Evolutionary conservation across 2,888 invertebrate species (phyloP).

Genomic region (Craniophora ligustri): DNA sequence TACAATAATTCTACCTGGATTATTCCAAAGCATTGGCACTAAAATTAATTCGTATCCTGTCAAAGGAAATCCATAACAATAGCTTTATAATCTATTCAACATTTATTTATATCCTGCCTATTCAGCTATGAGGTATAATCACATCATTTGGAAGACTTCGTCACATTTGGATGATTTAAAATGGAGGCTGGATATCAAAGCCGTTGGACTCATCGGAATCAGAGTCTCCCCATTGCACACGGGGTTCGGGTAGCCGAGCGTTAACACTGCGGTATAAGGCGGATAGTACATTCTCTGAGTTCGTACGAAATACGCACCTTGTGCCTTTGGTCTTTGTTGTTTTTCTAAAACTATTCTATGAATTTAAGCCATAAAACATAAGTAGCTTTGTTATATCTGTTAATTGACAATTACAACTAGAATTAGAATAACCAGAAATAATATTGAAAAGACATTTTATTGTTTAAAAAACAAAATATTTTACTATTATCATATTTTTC

Average conservation of each 20-base stretch:
- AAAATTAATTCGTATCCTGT: constrained; percentile 18
- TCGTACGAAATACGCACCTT: too few relatives aligned
- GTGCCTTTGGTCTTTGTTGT: too few relatives aligned
- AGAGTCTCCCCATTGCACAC: constrained; percentile 46
- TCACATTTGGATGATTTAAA: constrained; percentile 37
- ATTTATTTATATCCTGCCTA: constrained; percentile 8
- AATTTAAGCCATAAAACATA: too few relatives aligned
- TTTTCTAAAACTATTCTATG: too few relatives aligned
- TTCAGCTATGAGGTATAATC: constrained; percentile 41
- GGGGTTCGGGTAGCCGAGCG: constrained; percentile 16
- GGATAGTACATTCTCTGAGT: not conserved
- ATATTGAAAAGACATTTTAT: too few relatives aligned
- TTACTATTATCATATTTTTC: too few relatives aligned
- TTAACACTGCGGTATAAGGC: constrained; percentile 5
- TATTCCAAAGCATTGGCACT: not conserved
- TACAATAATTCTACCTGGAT: not conserved
- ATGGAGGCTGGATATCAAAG: constrained; percentile 49
- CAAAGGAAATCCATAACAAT: constrained; percentile 7
- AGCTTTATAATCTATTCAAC: constrained; percentile 8
- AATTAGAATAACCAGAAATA: too few relatives aligned
- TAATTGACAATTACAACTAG: too few relatives aligned
- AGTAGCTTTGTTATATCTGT: too few relatives aligned
- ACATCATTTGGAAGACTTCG: constrained; percentile 42
- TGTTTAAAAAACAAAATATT: too few relatives aligned
- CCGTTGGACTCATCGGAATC: constrained; percentile 32